Evolutionary conservation across 2,113 vertebrate genomes (phyloP), one percentile per base, ranked within the genome.

Genomic region (Oreotrochilus melanogaster): DNA sequence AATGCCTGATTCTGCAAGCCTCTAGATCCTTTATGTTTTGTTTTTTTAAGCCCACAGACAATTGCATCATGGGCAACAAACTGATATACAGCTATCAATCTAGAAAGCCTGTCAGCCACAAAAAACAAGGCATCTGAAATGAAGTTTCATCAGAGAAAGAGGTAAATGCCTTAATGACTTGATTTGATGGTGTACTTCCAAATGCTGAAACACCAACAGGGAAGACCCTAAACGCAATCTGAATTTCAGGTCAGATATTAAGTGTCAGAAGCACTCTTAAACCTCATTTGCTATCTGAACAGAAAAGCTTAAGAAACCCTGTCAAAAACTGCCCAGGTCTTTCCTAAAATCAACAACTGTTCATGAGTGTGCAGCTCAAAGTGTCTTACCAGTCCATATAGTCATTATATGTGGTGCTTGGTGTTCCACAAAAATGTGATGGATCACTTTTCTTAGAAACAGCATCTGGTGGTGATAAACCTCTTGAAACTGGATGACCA

Each of bases 311-410:
- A 54, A 69, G 48, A 61, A 86, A n/a, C 1, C 14, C 9, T 42
- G 9, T 27, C 47, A 66, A 47, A 54, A 50, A 39, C 15, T 22
- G 30, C 14, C n/a, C 2, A 83, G 66, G 35, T 37, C 12, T 35
- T 66, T n/a, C 25, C 53, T 69, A 24, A 76, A 5, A 48, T 10
- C 2, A 1, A 9, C 57, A 53, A 39, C 25, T 1, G 0, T 17
- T 70, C 12, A 4, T 14, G 9, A 53, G 4, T 0, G 3, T 14
- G 9, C 27, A 73, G 31, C 48, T 39, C 27, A 37, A 27, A 64
- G 18, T 37, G 66, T 27, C 88, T 98, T 98, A 98, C 98, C 98
- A 98, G 90, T 81, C 96, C 99, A 99, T 98, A 89, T 98, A 98
- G 47, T 98, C 97, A 78, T 61, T 84, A 37, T 93, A 76, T 6